A percentile compares a stretch with the other conserved stretches of the same genome.
Evolutionary conservation across 2,888 invertebrate genomes (phyloP).

Genomic region (Sturmia bella): DNA sequence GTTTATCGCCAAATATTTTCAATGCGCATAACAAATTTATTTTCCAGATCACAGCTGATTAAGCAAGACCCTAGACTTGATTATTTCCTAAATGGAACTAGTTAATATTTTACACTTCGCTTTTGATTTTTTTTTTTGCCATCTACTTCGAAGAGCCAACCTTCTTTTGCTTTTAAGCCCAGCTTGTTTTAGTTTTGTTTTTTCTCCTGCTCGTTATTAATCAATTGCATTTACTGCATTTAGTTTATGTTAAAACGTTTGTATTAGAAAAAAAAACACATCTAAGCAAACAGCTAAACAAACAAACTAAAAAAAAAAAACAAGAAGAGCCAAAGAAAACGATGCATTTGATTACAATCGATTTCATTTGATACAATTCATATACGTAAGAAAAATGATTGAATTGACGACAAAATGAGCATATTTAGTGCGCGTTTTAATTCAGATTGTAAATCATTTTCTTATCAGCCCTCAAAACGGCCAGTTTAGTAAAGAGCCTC

Average conservation of each 20-base stretch:
- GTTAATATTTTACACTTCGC: too few relatives aligned
- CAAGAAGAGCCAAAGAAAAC: conserved; percentile 27
- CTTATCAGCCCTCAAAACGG: conserved; percentile 75
- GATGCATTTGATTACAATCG: conserved; percentile 66
- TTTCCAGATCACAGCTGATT: too few relatives aligned
- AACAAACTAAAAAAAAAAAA: background rate
- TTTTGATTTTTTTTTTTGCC: too few relatives aligned
- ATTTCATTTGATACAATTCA: conserved; percentile 54
- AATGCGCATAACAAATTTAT: too few relatives aligned
- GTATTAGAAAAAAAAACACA: conserved; percentile 16
- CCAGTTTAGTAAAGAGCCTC: conserved; percentile 29
- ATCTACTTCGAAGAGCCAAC: background rate
- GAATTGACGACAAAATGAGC: conserved; percentile 70
- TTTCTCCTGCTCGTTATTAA: background rate
- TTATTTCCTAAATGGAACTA: too few relatives aligned
- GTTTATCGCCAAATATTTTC: too few relatives aligned
- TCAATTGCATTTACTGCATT: conserved; percentile 21
- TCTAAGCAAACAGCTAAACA: conserved; percentile 3
- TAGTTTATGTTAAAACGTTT: conserved; percentile 25
- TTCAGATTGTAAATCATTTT: conserved; percentile 77
- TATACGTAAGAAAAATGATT: conserved; percentile 50
- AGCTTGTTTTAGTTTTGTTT: background rate
- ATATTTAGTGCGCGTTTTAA: conserved; percentile 79
- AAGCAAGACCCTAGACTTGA: too few relatives aligned
- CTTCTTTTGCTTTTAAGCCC: conserved; percentile 20